Conservation (phyloP, 2,113 vertebrate species). For the Rafetus swinhoei region DNA sequence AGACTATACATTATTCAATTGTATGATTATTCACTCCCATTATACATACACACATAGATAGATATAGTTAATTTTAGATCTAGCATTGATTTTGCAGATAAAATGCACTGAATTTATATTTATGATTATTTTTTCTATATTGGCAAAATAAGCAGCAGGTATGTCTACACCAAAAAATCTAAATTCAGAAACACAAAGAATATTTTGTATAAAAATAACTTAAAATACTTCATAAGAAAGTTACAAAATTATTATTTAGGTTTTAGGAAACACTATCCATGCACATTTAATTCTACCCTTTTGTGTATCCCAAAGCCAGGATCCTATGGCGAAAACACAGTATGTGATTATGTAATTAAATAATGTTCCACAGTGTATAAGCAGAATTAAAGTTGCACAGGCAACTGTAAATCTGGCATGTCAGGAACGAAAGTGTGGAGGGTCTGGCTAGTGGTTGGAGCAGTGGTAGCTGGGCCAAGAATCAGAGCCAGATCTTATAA, state of each 20-base stretch:
- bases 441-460: too few relatives aligned
- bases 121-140: background rate
- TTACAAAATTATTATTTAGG: background rate
- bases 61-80: background rate
- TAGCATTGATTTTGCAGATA: background rate
- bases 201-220: too few relatives aligned
- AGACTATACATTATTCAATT: background rate
- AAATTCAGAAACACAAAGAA: too few relatives aligned
- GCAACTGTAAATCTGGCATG: background rate
- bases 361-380: accelerated
- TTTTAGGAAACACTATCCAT: background rate
- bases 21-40: background rate
- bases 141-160: too few relatives aligned
- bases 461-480: too few relatives aligned
- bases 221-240: background rate
- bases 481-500: too few relatives aligned
- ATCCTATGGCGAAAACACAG: background rate
- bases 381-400: background rate
- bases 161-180: too few relatives aligned
- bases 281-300: background rate
- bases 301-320: background rate
- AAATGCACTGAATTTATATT: background rate
- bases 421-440: too few relatives aligned
- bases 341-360: background rate
- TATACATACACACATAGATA: background rate